Evolutionary conservation across 2,113 vertebrate genomes (phyloP), one percentile per base, ranked within the genome.

Genomic region (Myiagra hebetior): DNA sequence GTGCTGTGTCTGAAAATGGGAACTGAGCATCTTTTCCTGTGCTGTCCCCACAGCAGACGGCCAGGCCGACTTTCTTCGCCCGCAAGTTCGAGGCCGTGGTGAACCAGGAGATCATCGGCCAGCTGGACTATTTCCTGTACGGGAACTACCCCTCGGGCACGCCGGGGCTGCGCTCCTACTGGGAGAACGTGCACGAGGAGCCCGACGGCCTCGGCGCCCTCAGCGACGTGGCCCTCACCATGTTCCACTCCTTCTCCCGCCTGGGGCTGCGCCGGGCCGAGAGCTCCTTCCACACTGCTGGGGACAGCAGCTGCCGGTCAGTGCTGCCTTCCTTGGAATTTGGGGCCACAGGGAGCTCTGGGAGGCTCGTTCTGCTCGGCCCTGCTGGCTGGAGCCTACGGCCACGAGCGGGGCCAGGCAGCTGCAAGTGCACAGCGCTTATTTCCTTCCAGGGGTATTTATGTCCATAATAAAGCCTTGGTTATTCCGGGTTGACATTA

Each of bases 51-150:
- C 98, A 99, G 99, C 99, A 99, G 98, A 99, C 99, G 0, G 98
- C 99, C 78, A 98, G 99, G 81, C 99, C 99, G 10, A 99, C 99
- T 20, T 99, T 99, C 98, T 99, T 99, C 27, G 99, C 99, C 39
- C 98, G 99, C 70, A 99, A 99, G 97, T 99, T 99, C 31, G 99
- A 99, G 92, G 99, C 99, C 2, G 98, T 99, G 59, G 99, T 99
- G 79, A 99, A 99, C 59, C 99, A 99, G 97, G 99, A 99, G 97
- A 98, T 99, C 62, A 98, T 99, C 12, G 99, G 99, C 91, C 99
- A 99, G 96, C 90, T 99, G 98, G 99, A 99, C 74, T 97, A 98
- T 73, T 99, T 99, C 97, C 96, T 99, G 96, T 99, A 99, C 0
- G 99, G 99, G 41, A 98, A 98, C 17, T 98, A 99, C 90, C 99